phyloP scores from a whole-genome alignment of 2,113 vertebrate genomes.

The Chunga burmeisteri region DNA sequence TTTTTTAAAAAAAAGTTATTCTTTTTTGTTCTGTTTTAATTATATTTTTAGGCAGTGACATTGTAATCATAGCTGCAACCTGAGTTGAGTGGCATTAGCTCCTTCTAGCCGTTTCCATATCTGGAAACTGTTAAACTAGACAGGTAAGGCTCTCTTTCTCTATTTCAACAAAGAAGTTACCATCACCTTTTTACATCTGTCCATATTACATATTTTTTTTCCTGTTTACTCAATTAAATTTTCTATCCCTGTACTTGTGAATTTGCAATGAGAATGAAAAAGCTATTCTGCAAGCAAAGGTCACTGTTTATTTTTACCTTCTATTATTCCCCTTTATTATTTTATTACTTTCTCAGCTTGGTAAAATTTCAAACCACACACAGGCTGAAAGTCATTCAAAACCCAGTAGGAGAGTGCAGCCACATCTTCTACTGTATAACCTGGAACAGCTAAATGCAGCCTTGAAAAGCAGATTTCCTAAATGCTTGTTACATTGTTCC shows the following conservation, averaged over 20 bases:
- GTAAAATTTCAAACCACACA: conserved; percentile 20
- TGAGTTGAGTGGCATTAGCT: not conserved
- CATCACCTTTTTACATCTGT: not conserved
- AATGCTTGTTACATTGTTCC: conserved; percentile 67
- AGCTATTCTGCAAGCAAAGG: not conserved
- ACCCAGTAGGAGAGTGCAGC: not conserved
- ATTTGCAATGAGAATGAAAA: conserved; percentile 10
- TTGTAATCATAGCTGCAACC: not conserved
- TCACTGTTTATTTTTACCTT: not conserved
- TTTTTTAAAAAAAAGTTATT: not conserved
- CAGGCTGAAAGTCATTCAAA: conserved; percentile 36
- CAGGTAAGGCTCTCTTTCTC: not conserved
- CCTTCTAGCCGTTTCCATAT: not conserved
- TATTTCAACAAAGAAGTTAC: not conserved
- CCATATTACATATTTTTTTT: not conserved
- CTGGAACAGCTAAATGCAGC: conserved; percentile 33
- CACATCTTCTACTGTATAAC: not conserved
- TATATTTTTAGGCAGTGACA: not conserved
- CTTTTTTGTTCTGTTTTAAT: not conserved
- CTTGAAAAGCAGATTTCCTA: conserved; percentile 61
- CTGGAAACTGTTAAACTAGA: not conserved
- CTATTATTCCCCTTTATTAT: conserved; percentile 15
- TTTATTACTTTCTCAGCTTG: conserved; percentile 52
- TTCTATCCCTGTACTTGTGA: not conserved
- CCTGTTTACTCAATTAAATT: conserved; percentile 27